Evolutionary conservation across 2,888 invertebrate species (phyloP), one percentile per base, ranked within the genome.

Genomic region (Thymelicus lineola): DNA sequence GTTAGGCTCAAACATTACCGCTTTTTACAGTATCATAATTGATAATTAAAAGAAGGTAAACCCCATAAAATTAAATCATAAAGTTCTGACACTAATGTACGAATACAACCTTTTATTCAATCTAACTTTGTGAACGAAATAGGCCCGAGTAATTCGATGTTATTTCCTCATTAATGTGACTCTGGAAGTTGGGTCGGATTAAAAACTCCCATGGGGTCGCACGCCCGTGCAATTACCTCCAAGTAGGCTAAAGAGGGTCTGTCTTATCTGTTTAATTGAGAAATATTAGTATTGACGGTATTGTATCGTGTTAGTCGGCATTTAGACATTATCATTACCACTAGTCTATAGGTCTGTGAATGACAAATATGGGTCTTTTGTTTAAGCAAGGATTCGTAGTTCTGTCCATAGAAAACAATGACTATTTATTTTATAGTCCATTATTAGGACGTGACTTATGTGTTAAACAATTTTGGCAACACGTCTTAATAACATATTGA

Each of bases 111-210:
- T 89, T 90, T 88, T 90, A 91, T 91, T 92, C 90, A 90, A 90
- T 91, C 85, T 87, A 91, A 92, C 90, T 91, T 90, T 85, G 82
- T 77, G 79, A 88, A 83, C 87, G 84, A 82, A 86, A 86, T 86
- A 87, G 83, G 84, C 81, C 75, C 78, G 77, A 80, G 86, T 91
- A 89, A 90, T 90, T 86, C 83, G 85, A 86, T 88, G 86, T 90
- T 91, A 91, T 90, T 89, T 89, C 84, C 89, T 89, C 89, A 88
- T 91, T 90, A 90, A 88, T 86, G 87, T 83, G 85, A 86, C 87
- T 87, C 84, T 81, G 80, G 78, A 88, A 88, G 83, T 87, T 86
- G 73, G 85, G 81, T 76, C 77, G 87, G 87, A 90, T 91, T 91
- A 90, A 91, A 91, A 91, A 91, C 88, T 89, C 90, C 84, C 86